phyloP scores from a whole-genome alignment of 2,113 vertebrate genomes.

The Periophthalmus modestus region DNA sequence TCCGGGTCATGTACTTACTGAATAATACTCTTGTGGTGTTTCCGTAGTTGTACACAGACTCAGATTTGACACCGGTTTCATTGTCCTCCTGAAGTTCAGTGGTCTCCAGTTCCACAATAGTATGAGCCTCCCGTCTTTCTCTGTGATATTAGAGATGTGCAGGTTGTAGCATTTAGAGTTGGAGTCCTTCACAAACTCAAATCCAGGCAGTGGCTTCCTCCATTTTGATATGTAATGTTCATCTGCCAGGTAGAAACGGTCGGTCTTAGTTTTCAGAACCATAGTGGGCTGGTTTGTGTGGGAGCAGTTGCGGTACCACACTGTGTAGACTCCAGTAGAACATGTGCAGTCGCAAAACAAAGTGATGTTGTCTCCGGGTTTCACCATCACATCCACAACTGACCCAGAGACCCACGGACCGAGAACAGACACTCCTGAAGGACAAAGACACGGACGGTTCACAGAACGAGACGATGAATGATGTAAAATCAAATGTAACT shows the following conservation, averaged over 20 bases:
- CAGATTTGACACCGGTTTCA: fast-evolving
- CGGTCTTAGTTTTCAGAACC: background rate
- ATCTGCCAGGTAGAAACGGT: background rate
- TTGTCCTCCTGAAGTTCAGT: fast-evolving
- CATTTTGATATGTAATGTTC: too few relatives aligned
- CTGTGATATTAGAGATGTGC: constrained; percentile 31
- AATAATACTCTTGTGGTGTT: constrained; percentile 3
- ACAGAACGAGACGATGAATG: too few relatives aligned
- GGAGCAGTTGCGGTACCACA: constrained; percentile 56
- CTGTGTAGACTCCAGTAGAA: background rate
- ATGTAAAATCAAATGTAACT: too few relatives aligned
- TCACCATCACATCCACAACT: constrained; percentile 14
- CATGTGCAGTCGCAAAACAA: constrained; percentile 30
- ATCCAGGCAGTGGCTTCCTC: background rate
- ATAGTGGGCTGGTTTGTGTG: constrained; percentile 48
- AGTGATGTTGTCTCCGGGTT: constrained; percentile 42
- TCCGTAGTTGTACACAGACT: background rate
- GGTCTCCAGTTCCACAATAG: constrained; percentile 43
- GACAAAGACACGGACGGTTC: background rate
- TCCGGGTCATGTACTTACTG: constrained; percentile 39
- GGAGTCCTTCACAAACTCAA: background rate
- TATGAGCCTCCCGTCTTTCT: constrained; percentile 42
- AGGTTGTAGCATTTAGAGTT: constrained; percentile 31
- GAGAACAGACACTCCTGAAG: constrained; percentile 14
- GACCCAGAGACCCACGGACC: constrained; percentile 11